Percentiles rank a stretch among this genome's conserved stretches.
phyloP scores from a whole-genome alignment of 2,888 invertebrate species.

The Eulithis prunata region DNA sequence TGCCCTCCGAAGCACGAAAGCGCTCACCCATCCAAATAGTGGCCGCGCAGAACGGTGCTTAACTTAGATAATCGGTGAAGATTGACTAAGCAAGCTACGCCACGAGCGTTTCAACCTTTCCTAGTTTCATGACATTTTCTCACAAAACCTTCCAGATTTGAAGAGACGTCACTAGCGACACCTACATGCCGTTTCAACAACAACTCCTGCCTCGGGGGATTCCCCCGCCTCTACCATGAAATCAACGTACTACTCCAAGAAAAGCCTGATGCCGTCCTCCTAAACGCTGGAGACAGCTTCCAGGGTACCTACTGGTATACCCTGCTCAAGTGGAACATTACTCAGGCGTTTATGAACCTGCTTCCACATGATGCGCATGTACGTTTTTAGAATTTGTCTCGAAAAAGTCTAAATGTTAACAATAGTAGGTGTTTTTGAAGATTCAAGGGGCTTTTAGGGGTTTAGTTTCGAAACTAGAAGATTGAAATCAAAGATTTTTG shows the following conservation, averaged over 20 bases:
- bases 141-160: conserved; percentile 75
- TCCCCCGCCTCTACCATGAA: conserved; percentile 86
- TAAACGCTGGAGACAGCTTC: conserved; percentile 94
- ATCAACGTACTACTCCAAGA: conserved; percentile 74
- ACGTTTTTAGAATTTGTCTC: conserved; percentile 46
- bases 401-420: too few species aligned
- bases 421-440: too few species aligned
- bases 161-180: conserved; percentile 83
- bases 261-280: conserved; percentile 86
- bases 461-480: too few species aligned
- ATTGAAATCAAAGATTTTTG: too few species aligned
- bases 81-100: too few species aligned
- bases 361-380: conserved; percentile 91
- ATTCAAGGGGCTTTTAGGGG: too few species aligned
- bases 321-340: conserved; percentile 89
- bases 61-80: too few species aligned
- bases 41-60: too few species aligned
- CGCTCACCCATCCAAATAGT: too few species aligned
- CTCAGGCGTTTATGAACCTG: conserved; percentile 89
- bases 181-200: conserved; percentile 82
- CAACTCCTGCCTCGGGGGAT: conserved; percentile 87
- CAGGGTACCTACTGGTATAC: conserved; percentile 94
- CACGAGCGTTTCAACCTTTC: too few species aligned
- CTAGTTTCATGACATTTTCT: too few species aligned
- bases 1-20: too few species aligned